These are phyloP conservation scores for Cranoglanis bouderius DNA, from an alignment of 2,113 vertebrate genomes.

Conservation along the genomic window DNA sequence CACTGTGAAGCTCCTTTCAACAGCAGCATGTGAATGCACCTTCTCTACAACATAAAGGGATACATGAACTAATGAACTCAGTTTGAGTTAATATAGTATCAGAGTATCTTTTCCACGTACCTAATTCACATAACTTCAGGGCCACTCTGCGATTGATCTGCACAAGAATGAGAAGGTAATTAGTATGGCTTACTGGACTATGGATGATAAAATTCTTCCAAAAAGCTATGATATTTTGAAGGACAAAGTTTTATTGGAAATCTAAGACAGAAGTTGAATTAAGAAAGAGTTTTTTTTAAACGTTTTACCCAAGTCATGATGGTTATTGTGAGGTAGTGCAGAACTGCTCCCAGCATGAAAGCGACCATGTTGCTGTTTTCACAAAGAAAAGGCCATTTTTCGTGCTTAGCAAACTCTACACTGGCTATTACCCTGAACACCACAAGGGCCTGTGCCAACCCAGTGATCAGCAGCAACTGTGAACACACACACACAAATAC, in stretches of 20 bases:
- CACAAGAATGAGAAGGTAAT: background rate
- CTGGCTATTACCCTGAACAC: conserved; percentile 83
- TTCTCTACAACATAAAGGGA: conserved; percentile 72
- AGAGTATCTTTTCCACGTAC: conserved; percentile 67
- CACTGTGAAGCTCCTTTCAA: conserved; percentile 83
- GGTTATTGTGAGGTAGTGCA: conserved; percentile 87
- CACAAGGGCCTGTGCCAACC: conserved; percentile 70
- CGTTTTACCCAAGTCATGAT: conserved; percentile 81
- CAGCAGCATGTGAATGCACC: conserved; percentile 76
- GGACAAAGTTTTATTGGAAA: background rate
- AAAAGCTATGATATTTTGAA: background rate
- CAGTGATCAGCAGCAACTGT: conserved; percentile 52
- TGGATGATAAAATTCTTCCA: background rate
- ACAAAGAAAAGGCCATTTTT: conserved; percentile 60
- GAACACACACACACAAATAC: conserved; percentile 24
- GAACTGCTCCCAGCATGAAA: conserved; percentile 79
- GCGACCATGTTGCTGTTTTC: conserved; percentile 75
- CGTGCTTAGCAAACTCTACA: conserved; percentile 66
- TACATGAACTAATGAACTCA: background rate
- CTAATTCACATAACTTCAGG: conserved; percentile 80
- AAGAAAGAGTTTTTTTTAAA: conserved; percentile 17
- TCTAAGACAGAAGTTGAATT: background rate
- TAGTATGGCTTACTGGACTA: background rate
- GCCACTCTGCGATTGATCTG: conserved; percentile 84
- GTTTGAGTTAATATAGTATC: background rate